Percentiles rank a stretch among this genome's conserved stretches.
phyloP scores from a whole-genome alignment of 2,888 invertebrate species.

The Melanophora roralis region DNA sequence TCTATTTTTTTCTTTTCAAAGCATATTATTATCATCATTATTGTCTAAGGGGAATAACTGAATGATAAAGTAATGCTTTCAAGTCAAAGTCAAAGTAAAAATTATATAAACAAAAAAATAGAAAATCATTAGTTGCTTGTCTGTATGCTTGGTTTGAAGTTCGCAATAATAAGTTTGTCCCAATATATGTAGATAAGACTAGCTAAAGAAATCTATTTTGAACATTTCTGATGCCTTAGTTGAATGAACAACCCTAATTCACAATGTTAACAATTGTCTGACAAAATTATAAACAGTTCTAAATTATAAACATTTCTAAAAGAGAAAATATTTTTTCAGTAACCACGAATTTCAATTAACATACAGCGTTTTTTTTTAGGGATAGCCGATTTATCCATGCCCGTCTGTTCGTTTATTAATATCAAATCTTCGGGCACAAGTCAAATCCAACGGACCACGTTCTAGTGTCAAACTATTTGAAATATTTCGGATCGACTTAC shows the following conservation, averaged over 20 bases:
- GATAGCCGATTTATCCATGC: no score
- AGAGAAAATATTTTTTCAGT: neutral
- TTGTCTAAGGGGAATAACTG: constrained; percentile 37
- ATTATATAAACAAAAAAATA: neutral
- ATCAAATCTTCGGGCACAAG: no score
- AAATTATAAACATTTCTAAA: neutral
- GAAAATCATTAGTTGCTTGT: neutral
- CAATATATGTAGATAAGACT: neutral
- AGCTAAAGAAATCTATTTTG: neutral
- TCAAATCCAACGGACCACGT: no score
- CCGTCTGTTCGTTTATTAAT: no score
- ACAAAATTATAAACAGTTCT: constrained; percentile 1
- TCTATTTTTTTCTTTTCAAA: constrained; percentile 41
- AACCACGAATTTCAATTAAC: neutral
- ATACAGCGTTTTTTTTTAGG: neutral
- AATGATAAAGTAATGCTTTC: neutral
- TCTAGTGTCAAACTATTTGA: no score
- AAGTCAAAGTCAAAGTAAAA: constrained; percentile 20
- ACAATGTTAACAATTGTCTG: constrained; percentile 44
- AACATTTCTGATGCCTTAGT: neutral
- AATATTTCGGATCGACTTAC: no score
- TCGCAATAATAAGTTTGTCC: neutral
- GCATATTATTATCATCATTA: constrained; percentile 51
- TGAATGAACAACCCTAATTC: neutral
- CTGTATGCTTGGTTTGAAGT: neutral